These are phyloP conservation scores for Tanypteryx hageni DNA, from an alignment of 2,888 invertebrate species.

Conservation along the genomic window DNA sequence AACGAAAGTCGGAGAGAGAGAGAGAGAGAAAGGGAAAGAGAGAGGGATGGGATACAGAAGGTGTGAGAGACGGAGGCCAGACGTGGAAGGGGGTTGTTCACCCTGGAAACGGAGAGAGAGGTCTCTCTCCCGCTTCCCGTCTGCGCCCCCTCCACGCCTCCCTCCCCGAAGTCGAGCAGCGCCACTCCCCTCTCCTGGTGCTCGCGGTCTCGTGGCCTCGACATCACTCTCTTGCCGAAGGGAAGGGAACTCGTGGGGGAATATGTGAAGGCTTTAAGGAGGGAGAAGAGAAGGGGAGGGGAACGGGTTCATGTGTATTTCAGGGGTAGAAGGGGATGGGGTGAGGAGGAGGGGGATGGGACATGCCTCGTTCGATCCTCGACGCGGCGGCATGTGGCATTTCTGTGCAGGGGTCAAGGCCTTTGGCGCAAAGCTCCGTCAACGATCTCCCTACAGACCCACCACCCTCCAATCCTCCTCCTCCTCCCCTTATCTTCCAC, in stretches of 20 bases:
- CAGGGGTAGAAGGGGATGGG: not conserved
- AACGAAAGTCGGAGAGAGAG: not conserved
- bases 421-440: constrained; percentile 49
- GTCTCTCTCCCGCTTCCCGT: too few species aligned
- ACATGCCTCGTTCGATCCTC: not conserved
- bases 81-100: constrained; percentile 53
- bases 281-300: not conserved
- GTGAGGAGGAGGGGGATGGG: too few species aligned
- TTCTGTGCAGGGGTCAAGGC: constrained; percentile 39
- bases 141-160: not conserved
- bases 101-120: constrained; percentile 41
- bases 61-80: constrained; percentile 44
- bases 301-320: constrained; percentile 30
- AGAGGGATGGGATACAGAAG: not conserved
- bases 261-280: not conserved
- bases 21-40: too few species aligned
- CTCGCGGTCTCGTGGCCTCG: constrained; percentile 2
- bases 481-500: not conserved
- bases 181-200: too few species aligned
- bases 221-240: not conserved
- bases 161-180: not conserved
- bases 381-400: constrained; percentile 49
- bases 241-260: not conserved
- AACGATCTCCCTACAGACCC: not conserved
- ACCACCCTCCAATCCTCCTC: not conserved